These are phyloP conservation scores for Takifugu ocellatus DNA, from an alignment of 2,797 vertebrate species.

Conservation along the genomic window DNA sequence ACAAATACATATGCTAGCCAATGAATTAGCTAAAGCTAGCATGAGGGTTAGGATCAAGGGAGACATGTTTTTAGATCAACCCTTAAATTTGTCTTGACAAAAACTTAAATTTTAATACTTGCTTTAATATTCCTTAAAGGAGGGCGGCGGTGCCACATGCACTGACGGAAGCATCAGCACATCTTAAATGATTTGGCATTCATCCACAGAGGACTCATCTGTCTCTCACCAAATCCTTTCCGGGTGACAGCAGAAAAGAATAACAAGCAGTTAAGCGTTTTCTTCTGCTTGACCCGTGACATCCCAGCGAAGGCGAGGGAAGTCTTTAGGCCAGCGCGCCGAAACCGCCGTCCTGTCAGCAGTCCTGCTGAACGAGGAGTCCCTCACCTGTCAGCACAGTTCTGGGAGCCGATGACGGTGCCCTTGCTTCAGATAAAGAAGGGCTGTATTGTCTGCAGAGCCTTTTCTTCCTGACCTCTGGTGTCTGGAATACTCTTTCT, in stretches of 20 bases:
- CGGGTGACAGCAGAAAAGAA: slow-evolving; percentile 52
- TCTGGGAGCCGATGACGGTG: slow-evolving; percentile 26
- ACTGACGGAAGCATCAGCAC: slow-evolving; percentile 19
- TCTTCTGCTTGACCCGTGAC: slow-evolving; percentile 64
- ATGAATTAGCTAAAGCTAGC: too few relatives aligned
- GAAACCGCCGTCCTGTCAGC: slow-evolving; percentile 61
- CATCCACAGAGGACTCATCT: slow-evolving; percentile 55
- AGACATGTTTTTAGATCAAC: too few relatives aligned
- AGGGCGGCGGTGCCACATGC: background rate
- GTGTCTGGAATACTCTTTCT: background rate
- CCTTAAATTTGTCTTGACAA: too few relatives aligned
- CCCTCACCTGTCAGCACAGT: slow-evolving; percentile 53
- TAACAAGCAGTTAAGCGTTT: slow-evolving; percentile 65
- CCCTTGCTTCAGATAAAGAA: slow-evolving; percentile 26
- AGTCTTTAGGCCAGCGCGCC: slow-evolving; percentile 31
- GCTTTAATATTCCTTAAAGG: background rate
- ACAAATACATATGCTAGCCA: background rate
- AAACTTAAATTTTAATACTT: background rate
- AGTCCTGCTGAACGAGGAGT: slow-evolving; percentile 35
- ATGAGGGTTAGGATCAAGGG: too few relatives aligned
- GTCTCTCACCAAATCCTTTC: slow-evolving; percentile 60
- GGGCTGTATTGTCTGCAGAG: slow-evolving; percentile 26
- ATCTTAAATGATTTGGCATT: slow-evolving; percentile 48
- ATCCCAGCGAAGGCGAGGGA: slow-evolving; percentile 32
- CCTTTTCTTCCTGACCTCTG: slow-evolving; percentile 21